Conservation (phyloP, 2,113 vertebrate species). For the Carlito syrichta region DNA sequence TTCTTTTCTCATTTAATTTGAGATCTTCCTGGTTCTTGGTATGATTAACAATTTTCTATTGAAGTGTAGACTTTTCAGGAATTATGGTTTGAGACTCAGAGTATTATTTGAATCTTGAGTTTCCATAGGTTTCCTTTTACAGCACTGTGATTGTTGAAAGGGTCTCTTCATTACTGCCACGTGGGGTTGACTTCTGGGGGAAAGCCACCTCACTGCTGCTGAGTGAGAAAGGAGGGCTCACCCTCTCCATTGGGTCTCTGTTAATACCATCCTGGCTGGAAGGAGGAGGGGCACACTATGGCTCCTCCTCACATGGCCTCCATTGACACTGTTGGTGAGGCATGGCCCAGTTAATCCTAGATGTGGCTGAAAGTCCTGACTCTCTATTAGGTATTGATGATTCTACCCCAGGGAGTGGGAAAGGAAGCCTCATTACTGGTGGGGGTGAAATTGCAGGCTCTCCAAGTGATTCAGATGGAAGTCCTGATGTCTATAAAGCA, state of each 20-base stretch:
- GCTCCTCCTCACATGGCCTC: background rate
- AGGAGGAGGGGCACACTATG: background rate
- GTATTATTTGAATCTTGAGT: background rate
- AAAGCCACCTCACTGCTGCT: background rate
- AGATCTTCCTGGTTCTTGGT: background rate
- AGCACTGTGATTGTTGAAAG: background rate
- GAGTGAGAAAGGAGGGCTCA: background rate
- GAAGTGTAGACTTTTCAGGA: background rate
- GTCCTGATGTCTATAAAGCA: background rate
- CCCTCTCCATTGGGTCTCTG: background rate
- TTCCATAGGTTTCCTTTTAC: background rate
- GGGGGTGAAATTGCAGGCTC: background rate
- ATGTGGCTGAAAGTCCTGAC: rapidly evolving
- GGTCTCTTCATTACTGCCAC: rapidly evolving
- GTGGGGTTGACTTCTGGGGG: rapidly evolving
- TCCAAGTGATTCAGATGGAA: rapidly evolving
- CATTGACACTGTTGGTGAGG: rapidly evolving
- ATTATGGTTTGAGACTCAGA: background rate
- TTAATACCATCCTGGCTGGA: background rate
- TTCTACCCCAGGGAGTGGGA: rapidly evolving
- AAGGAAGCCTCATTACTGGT: rapidly evolving
- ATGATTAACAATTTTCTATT: background rate
- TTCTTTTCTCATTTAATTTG: background rate
- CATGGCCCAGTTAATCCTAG: background rate
- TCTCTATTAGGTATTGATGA: background rate